These are phyloP conservation scores for Pandemis cinnamomeana DNA, from an alignment of 2,888 invertebrate species.

Conservation along the genomic window DNA sequence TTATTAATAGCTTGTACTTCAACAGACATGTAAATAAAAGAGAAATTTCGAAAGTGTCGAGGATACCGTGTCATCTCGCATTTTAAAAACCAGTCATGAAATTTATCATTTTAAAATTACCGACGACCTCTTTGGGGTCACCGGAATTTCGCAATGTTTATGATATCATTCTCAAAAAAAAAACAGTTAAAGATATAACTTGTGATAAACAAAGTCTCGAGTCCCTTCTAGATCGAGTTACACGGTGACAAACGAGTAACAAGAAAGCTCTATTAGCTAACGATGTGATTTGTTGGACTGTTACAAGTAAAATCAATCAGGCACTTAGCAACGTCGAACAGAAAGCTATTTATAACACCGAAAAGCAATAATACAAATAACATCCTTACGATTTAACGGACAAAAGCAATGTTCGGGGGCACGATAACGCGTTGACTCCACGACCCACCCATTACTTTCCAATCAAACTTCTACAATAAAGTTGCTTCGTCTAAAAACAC, in stretches of 20 bases:
- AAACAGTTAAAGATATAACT: conserved; percentile 21
- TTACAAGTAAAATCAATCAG: conserved; percentile 37
- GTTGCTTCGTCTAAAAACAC: conserved; percentile 62
- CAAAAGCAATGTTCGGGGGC: conserved; percentile 53
- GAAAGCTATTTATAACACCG: conserved; percentile 41
- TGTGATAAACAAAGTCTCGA: background rate
- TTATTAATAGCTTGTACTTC: conserved; percentile 38
- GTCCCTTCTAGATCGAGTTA: conserved; percentile 26
- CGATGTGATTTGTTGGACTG: conserved; percentile 36
- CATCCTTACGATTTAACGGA: conserved; percentile 49
- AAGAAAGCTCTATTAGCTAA: conserved; percentile 37
- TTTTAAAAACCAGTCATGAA: conserved; percentile 75
- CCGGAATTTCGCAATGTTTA: conserved; percentile 34
- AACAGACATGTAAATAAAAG: conserved; percentile 46
- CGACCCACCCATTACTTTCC: conserved; percentile 64
- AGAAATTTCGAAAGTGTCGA: conserved; percentile 73
- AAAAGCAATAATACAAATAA: conserved; percentile 44
- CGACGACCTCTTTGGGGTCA: conserved; percentile 54
- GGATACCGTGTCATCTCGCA: conserved; percentile 68
- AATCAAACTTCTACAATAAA: conserved; percentile 74
- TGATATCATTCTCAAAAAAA: conserved; percentile 29
- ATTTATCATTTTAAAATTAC: conserved; percentile 75
- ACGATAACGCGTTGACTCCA: conserved; percentile 59
- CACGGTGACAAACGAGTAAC: conserved; percentile 31
- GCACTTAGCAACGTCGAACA: conserved; percentile 39